Evolutionary conservation across 2,888 invertebrate species (phyloP).

Genomic region (Drosophila birchii): DNA sequence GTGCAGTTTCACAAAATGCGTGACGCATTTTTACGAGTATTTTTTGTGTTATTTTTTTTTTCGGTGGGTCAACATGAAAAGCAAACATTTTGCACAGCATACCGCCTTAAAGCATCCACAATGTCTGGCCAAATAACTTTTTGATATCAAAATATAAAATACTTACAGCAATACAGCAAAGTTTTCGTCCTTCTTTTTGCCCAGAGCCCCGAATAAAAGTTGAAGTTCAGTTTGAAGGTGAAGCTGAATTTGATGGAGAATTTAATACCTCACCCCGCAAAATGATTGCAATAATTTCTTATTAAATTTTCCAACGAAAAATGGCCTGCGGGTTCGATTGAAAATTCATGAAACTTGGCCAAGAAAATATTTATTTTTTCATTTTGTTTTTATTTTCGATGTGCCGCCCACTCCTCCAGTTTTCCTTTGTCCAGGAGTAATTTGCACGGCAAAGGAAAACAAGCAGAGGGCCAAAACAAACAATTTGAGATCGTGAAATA

Average conservation of each 20-base stretch:
- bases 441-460: slow-evolving; percentile 43
- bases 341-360: slow-evolving; percentile 49
- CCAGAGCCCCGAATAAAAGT: slow-evolving; percentile 41
- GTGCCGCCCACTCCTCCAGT: neutral
- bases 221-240: slow-evolving; percentile 23
- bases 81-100: slow-evolving; percentile 58
- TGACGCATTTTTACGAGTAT: slow-evolving; percentile 67
- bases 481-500: slow-evolving; percentile 41
- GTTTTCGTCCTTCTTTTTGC: slow-evolving; percentile 26
- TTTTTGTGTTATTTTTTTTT: slow-evolving; percentile 23
- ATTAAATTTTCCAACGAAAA: slow-evolving; percentile 43
- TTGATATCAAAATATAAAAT: slow-evolving; percentile 47
- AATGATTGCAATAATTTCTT: slow-evolving; percentile 48
- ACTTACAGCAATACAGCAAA: slow-evolving; percentile 22
- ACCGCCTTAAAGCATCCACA: slow-evolving; percentile 49
- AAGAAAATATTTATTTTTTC: slow-evolving; percentile 36
- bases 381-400: neutral
- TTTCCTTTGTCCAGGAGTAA: slow-evolving; percentile 34
- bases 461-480: slow-evolving; percentile 41
- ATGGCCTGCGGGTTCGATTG: slow-evolving; percentile 18
- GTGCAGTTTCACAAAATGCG: slow-evolving; percentile 63
- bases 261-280: slow-evolving; percentile 40
- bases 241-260: slow-evolving; percentile 50
- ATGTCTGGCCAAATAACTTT: slow-evolving; percentile 54
- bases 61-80: slow-evolving; percentile 51